phyloP scores from a whole-genome alignment of 2,888 invertebrate species.

The Trisateles emortualis region DNA sequence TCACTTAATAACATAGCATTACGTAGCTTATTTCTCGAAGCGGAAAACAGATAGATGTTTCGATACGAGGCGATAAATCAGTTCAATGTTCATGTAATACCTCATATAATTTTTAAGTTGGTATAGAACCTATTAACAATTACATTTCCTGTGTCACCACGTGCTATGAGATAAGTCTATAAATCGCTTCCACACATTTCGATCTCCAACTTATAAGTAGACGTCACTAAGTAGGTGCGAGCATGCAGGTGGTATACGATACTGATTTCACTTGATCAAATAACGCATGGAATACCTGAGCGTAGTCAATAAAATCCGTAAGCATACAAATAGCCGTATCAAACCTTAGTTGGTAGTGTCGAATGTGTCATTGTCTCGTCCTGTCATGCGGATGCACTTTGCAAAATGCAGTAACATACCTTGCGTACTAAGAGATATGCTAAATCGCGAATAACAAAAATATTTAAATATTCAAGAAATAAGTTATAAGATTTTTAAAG shows the following conservation, averaged over 20 bases:
- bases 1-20: no score
- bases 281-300: conserved; percentile 14
- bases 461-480: no score
- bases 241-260: conserved; percentile 5
- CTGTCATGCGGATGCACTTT: not conserved
- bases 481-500: no score
- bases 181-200: not conserved
- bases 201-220: not conserved
- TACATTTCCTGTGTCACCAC: not conserved
- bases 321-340: conserved; percentile 39
- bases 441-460: no score
- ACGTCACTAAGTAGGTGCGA: not conserved
- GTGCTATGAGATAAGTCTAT: not conserved
- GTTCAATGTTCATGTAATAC: no score
- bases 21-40: no score
- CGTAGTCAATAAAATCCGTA: conserved; percentile 12
- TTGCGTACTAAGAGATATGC: not conserved
- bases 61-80: no score
- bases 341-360: conserved; percentile 8
- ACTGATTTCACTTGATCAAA: conserved; percentile 22
- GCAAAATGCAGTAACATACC: conserved; percentile 5
- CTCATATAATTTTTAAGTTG: not conserved
- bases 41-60: no score
- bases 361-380: conserved; percentile 21
- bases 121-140: not conserved